Evolutionary conservation across 2,888 invertebrate genomes (phyloP).

Genomic region (Hedychridium roseum): DNA sequence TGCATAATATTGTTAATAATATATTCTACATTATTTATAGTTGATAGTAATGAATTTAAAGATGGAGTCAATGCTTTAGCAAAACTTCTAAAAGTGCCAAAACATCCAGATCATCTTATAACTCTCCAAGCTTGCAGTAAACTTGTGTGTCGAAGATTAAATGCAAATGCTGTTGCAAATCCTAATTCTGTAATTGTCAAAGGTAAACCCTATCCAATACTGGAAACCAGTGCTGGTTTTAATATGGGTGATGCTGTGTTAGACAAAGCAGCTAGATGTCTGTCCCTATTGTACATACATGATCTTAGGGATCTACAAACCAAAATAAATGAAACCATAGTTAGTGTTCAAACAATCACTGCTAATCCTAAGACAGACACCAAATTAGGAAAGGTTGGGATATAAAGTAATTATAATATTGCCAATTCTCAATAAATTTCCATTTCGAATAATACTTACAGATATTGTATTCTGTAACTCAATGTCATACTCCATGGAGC

Average conservation of each 20-base stretch:
- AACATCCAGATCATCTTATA: constrained; percentile 82
- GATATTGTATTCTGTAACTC: too few species aligned
- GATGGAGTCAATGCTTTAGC: constrained; percentile 83
- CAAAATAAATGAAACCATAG: constrained; percentile 92
- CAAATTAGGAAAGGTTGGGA: constrained; percentile 90
- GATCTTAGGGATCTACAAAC: constrained; percentile 90
- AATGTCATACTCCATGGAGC: too few species aligned
- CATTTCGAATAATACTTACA: too few species aligned
- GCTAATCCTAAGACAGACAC: constrained; percentile 98
- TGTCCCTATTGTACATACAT: constrained; percentile 83
- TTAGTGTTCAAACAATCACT: constrained; percentile 89
- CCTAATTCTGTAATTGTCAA: constrained; percentile 66
- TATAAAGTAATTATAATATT: constrained; percentile 61
- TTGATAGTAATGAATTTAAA: constrained; percentile 83
- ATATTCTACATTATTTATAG: constrained; percentile 66
- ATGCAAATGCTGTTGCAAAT: constrained; percentile 68
- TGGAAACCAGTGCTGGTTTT: constrained; percentile 74
- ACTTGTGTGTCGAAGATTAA: constrained; percentile 69
- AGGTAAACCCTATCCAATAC: constrained; percentile 76
- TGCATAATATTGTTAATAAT: neutral
- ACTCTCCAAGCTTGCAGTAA: constrained; percentile 76
- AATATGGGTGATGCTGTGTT: constrained; percentile 72
- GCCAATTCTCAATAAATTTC: too few species aligned
- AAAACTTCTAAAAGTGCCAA: constrained; percentile 78
- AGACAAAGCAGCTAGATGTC: constrained; percentile 78